These are phyloP conservation scores for Enteromius thamalakanensis DNA, from an alignment of 2,797 vertebrate species.

Conservation along the genomic window DNA sequence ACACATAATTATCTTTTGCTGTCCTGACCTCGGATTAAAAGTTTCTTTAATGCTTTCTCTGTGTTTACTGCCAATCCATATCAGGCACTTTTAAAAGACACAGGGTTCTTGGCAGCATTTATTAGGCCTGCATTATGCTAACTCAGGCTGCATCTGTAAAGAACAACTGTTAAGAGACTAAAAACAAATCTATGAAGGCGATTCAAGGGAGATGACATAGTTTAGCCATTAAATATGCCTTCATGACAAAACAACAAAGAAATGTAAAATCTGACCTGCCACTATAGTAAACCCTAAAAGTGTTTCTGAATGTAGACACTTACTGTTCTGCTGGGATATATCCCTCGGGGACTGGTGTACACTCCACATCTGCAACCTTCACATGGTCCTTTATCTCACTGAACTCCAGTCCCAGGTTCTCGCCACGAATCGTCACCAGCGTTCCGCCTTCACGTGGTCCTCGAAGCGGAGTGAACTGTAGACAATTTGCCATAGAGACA, in stretches of 20 bases:
- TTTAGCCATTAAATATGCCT: constrained; percentile 6
- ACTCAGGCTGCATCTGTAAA: neutral
- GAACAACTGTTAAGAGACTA: neutral
- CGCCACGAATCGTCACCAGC: constrained; percentile 93
- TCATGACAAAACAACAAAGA: neutral
- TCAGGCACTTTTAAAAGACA: constrained; percentile 32
- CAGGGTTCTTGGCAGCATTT: constrained; percentile 40
- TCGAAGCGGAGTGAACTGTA: constrained; percentile 89
- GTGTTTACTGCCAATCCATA: constrained; percentile 45
- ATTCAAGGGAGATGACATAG: neutral
- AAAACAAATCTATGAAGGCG: neutral
- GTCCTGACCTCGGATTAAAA: constrained; percentile 57
- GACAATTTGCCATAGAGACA: neutral
- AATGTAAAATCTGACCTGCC: neutral
- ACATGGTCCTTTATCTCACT: constrained; percentile 89
- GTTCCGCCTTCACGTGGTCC: constrained; percentile 97
- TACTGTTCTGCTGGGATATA: constrained; percentile 98
- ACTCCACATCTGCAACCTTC: constrained; percentile 94
- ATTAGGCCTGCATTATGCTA: constrained; percentile 10
- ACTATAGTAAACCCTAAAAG: neutral
- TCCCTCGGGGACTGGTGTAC: constrained; percentile 89
- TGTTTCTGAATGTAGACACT: constrained; percentile 68
- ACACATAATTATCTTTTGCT: constrained; percentile 51
- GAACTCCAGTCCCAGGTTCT: constrained; percentile 96
- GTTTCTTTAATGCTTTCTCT: constrained; percentile 46